These are phyloP conservation scores for Neodiprion pinetum DNA, from an alignment of 1,140 invertebrate species.

Conservation along the genomic window DNA sequence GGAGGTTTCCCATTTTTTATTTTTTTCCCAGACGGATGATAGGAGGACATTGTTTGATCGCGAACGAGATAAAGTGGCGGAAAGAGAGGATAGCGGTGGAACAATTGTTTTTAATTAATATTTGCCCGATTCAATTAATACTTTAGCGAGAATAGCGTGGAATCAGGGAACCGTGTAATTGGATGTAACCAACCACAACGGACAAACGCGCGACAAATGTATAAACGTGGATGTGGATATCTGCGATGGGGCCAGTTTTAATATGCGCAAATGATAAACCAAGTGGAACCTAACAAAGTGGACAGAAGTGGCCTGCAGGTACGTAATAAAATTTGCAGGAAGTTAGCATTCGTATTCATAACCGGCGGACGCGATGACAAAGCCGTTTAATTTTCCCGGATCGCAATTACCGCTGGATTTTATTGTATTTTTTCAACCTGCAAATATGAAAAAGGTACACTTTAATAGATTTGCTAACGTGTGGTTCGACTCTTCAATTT, in stretches of 20 bases:
- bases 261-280: conserved; percentile 5
- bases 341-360: not conserved
- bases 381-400: not conserved
- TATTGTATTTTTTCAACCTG: not conserved
- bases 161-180: not conserved
- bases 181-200: not conserved
- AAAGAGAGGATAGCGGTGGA: too few relatives aligned
- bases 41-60: too few relatives aligned
- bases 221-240: not conserved
- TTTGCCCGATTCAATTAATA: not conserved
- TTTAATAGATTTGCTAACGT: too few relatives aligned
- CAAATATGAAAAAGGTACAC: too few relatives aligned
- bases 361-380: not conserved
- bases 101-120: not conserved
- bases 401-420: conserved; percentile 1
- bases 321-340: conserved; percentile 3
- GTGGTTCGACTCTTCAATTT: too few relatives aligned
- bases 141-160: not conserved
- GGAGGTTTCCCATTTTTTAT: not conserved
- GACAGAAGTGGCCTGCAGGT: not conserved
- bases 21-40: not conserved
- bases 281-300: conserved; percentile 3
- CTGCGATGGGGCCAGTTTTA: not conserved
- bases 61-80: too few relatives aligned
- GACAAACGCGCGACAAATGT: not conserved